Evolutionary conservation across 2,797 vertebrate genomes (phyloP), one percentile per base, ranked within the genome.

Genomic region (Crax fasciolata): DNA sequence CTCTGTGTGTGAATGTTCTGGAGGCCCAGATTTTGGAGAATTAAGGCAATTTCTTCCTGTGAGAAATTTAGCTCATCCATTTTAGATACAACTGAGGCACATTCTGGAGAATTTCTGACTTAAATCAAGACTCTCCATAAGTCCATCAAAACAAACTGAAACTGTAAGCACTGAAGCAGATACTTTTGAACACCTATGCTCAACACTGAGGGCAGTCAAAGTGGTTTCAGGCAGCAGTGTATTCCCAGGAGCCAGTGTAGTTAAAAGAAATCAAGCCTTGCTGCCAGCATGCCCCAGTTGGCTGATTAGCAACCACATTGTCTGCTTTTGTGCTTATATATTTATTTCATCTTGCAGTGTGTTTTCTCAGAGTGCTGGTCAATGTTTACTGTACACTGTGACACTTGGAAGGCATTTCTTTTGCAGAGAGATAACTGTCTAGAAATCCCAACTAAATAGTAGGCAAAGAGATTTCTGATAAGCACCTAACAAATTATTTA

Each of bases 11-110:
- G 72, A 13, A 70, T 48, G 57, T 11, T 55, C 76, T 82, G 65
- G 35, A 62, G 35, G 68, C 67, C 39, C 55, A 91, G 84, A 94
- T 95, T 97, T 96, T 83, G 67, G 76, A 89, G 87, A 94, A 87
- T 81, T 51, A 92, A 75, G 83, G 65, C 81, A 94, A 77, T 88
- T 90, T 81, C 68, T 91, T 63, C 84, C 71, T 87, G 59, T 75
- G 73, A 95, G 79, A 93, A 97, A 85, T 97, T 96, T 92, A 95
- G 73, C 81, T 94, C 87, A 87, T 93, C 83, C 90, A 78, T 90
- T 94, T 93, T 89, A 94, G 83, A 51, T 74, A 84, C 73, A 81
- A 71, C 20, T 30, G 27, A 41, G n/a, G 32, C 44, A 97, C 17
- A 10, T 95, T 92, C 84, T 77, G 51, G 59, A 48, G 54, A 83